phyloP scores from a whole-genome alignment of 2,113 vertebrate species.

The Condylura cristata region DNA sequence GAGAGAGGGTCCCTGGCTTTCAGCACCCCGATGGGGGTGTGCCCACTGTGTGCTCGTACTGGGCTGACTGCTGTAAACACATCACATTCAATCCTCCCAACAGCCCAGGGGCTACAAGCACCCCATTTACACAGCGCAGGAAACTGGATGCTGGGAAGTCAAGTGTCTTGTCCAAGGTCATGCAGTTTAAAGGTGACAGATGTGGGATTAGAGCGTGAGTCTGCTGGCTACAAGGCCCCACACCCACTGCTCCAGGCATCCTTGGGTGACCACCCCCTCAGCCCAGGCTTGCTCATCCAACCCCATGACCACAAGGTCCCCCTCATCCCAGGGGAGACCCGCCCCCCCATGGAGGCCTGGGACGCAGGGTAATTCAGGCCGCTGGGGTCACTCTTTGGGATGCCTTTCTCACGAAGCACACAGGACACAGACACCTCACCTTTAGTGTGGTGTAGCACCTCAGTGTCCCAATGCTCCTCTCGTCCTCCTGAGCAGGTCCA shows the following conservation, averaged over 20 bases:
- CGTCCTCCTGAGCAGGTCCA: neutral
- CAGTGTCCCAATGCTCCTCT: neutral
- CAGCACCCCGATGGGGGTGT: neutral
- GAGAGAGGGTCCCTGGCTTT: neutral
- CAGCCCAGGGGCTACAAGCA: neutral
- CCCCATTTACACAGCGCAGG: neutral
- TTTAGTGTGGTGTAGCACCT: neutral
- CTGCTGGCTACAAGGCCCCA: neutral
- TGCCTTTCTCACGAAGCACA: neutral
- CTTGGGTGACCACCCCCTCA: neutral
- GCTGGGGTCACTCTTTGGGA: neutral
- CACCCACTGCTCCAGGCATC: neutral
- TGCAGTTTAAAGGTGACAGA: neutral
- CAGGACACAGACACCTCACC: neutral
- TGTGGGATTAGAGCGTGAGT: neutral
- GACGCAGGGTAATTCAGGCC: neutral
- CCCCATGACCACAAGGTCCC: too few relatives aligned
- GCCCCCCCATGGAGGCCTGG: too few relatives aligned
- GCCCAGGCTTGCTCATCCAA: neutral
- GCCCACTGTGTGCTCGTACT: neutral
- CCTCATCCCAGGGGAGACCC: neutral
- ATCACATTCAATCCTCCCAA: neutral
- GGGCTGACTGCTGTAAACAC: neutral
- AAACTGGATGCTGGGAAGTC: neutral
- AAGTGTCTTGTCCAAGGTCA: neutral